Evolutionary conservation across 2,797 vertebrate genomes (phyloP).

Genomic region (Crocidura indochinensis): DNA sequence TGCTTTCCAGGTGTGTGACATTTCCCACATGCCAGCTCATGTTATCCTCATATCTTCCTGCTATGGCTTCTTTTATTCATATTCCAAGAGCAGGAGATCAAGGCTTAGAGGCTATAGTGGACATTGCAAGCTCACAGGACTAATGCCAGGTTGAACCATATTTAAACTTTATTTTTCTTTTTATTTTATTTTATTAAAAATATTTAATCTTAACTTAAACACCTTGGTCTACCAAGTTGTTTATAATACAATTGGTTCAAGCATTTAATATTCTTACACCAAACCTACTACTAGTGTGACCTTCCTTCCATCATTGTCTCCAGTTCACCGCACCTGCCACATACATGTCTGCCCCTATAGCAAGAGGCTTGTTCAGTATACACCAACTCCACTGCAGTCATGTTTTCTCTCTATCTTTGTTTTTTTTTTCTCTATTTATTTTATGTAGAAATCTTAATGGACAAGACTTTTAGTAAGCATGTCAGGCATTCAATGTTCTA

Average conservation of each 20-base stretch:
- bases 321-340: too few species aligned
- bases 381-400: neutral
- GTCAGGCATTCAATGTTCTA: too few species aligned
- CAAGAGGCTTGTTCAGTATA: too few species aligned
- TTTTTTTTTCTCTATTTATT: neutral
- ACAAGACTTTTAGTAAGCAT: too few species aligned
- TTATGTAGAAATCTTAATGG: too few species aligned
- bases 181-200: too few species aligned
- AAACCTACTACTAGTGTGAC: too few species aligned
- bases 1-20: conserved; percentile 9
- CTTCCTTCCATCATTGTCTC: too few species aligned
- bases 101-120: neutral
- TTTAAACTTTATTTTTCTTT: neutral
- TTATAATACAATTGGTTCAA: too few species aligned
- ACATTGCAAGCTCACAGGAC: neutral
- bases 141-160: neutral
- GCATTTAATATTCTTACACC: too few species aligned
- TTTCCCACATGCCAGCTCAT: neutral
- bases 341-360: neutral
- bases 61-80: neutral
- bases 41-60: neutral
- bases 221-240: too few species aligned
- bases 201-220: too few species aligned
- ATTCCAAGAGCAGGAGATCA: neutral
- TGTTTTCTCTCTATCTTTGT: neutral